Evolutionary conservation across 1,140 invertebrate species (phyloP).

Genomic region (Pentalonia nigronervosa): DNA sequence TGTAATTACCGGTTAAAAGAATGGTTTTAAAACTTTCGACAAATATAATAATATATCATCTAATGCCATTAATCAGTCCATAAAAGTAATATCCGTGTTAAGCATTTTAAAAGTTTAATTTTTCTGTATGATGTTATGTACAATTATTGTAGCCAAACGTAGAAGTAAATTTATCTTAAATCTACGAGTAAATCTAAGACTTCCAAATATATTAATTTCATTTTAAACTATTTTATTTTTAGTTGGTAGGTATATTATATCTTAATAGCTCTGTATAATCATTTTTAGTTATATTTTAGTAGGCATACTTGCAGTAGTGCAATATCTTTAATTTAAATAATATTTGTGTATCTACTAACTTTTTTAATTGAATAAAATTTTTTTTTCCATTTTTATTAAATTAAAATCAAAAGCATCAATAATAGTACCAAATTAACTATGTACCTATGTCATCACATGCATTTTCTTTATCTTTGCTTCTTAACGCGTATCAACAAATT

Average conservation of each 20-base stretch:
- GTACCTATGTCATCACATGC: not conserved
- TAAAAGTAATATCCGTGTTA: not conserved
- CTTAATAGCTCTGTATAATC: not conserved
- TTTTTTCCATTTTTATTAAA: too few relatives aligned
- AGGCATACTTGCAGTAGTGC: too few relatives aligned
- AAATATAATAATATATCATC: too few relatives aligned
- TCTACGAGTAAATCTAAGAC: too few relatives aligned
- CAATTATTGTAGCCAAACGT: not conserved
- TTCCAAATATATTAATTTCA: not conserved
- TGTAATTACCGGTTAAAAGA: not conserved
- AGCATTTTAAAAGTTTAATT: not conserved
- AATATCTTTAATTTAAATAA: too few relatives aligned
- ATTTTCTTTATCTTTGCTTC: too few relatives aligned
- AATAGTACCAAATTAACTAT: not conserved
- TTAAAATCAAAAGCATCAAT: too few relatives aligned
- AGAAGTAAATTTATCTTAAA: not conserved
- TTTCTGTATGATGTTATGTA: not conserved
- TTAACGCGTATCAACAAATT: too few relatives aligned
- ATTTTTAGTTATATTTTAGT: too few relatives aligned
- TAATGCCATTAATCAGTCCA: not conserved
- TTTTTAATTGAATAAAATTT: too few relatives aligned
- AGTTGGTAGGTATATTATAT: not conserved
- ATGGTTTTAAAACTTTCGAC: too few relatives aligned
- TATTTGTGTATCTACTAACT: not conserved
- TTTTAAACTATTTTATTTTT: not conserved